A percentile compares a stretch with the other conserved stretches of the same genome.
These are phyloP conservation scores for Alosa alosa DNA, from an alignment of 2,113 vertebrate genomes.

Conservation along the genomic window DNA sequence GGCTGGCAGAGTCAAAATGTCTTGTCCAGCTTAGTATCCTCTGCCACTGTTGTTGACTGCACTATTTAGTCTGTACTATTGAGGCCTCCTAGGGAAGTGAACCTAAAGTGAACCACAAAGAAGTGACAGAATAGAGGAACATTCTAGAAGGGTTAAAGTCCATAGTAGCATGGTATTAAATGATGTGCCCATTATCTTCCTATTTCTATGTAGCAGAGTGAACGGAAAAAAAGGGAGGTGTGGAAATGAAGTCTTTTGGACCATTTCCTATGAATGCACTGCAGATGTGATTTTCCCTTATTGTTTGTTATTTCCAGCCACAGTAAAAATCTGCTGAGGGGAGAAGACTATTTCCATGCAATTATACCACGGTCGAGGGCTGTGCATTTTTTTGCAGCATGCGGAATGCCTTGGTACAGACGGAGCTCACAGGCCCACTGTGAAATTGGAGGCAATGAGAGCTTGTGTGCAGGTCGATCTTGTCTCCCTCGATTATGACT, in stretches of 20 bases:
- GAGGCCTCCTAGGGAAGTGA: neutral
- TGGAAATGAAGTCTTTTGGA: neutral
- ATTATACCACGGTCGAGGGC: neutral
- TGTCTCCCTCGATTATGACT: conserved; percentile 9
- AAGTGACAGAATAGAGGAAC: neutral
- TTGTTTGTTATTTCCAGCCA: conserved; percentile 6
- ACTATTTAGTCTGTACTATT: neutral
- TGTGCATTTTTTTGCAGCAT: conserved; percentile 12
- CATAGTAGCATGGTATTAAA: neutral
- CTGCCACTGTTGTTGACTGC: neutral
- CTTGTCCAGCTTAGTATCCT: neutral
- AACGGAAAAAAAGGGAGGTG: neutral
- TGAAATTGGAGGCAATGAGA: conserved; percentile 21
- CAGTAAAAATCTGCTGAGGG: conserved; percentile 1
- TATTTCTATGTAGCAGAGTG: neutral
- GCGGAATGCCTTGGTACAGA: neutral
- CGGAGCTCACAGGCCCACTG: conserved; percentile 10
- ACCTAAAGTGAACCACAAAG: neutral
- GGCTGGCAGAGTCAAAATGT: neutral
- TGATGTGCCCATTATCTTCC: neutral
- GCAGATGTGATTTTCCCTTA: neutral
- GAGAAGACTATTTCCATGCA: neutral
- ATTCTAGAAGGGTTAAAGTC: neutral
- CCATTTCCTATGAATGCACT: neutral
- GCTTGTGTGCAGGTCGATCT: neutral